A percentile compares a stretch with the other conserved stretches of the same genome.
These are phyloP conservation scores for Penaeus indicus DNA, from an alignment of 1,140 invertebrate species.

Conservation along the genomic window DNA sequence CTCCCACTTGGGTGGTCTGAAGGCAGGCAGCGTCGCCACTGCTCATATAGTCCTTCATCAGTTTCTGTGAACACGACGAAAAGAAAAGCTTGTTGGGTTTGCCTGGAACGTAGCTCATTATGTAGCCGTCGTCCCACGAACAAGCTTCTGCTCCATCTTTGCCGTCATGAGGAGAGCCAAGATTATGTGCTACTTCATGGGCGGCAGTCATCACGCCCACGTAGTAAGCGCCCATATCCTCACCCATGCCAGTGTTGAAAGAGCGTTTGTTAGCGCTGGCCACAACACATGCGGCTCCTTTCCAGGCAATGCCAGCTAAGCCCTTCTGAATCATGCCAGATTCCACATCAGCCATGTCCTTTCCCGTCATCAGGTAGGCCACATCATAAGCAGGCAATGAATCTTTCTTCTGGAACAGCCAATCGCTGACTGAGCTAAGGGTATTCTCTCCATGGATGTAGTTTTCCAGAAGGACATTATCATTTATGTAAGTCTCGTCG, in stretches of 20 bases:
- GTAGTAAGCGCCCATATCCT: slow-evolving; percentile 66
- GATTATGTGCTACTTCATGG: slow-evolving; percentile 67
- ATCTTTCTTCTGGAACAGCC: slow-evolving; percentile 54
- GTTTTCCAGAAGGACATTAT: slow-evolving; percentile 36
- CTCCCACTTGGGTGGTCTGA: background rate
- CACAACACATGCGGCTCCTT: slow-evolving; percentile 56
- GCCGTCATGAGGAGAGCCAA: slow-evolving; percentile 67
- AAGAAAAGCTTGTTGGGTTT: slow-evolving; percentile 56
- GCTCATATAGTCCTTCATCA: slow-evolving; percentile 55
- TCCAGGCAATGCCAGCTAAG: slow-evolving; percentile 44
- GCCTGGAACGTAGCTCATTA: slow-evolving; percentile 65
- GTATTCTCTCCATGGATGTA: slow-evolving; percentile 56
- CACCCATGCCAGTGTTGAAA: slow-evolving; percentile 61
- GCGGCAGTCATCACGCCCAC: slow-evolving; percentile 64
- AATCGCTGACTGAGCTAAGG: slow-evolving; percentile 49
- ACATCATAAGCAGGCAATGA: slow-evolving; percentile 54
- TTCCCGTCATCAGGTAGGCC: slow-evolving; percentile 61
- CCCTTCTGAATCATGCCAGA: slow-evolving; percentile 29
- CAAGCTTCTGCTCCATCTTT: slow-evolving; percentile 45
- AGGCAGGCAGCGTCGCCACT: slow-evolving; percentile 26
- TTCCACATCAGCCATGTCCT: slow-evolving; percentile 51
- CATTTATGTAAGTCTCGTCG: slow-evolving; percentile 62
- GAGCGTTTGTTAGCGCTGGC: background rate
- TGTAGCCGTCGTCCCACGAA: slow-evolving; percentile 64
- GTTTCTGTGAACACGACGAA: slow-evolving; percentile 47